A percentile compares a stretch with the other conserved stretches of the same genome.
Evolutionary conservation across 2,113 vertebrate genomes (phyloP).

Genomic region (Morone saxatilis): DNA sequence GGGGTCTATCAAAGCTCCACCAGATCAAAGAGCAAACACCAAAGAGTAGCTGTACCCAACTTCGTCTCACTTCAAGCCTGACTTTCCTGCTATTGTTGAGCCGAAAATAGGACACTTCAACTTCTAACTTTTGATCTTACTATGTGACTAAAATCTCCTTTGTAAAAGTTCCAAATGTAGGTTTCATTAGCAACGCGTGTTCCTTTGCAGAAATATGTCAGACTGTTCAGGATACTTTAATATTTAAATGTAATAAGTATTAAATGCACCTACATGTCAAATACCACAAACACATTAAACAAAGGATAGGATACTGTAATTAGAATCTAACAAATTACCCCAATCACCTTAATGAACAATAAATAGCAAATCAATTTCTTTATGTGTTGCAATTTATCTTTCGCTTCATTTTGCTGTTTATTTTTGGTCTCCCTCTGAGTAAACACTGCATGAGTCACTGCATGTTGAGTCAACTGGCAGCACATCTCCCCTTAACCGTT

Average conservation of each 20-base stretch:
- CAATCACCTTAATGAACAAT: background rate
- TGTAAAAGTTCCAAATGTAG: background rate
- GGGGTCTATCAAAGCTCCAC: constrained; percentile 40
- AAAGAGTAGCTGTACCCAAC: constrained; percentile 36
- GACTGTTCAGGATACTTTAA: background rate
- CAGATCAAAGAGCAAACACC: constrained; percentile 68
- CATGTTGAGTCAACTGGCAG: constrained; percentile 55
- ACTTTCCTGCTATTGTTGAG: constrained; percentile 36
- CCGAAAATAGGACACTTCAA: constrained; percentile 38
- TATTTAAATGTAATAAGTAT: background rate
- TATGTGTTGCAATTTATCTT: background rate
- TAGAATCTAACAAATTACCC: background rate
- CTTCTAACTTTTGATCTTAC: constrained; percentile 14
- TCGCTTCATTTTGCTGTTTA: background rate
- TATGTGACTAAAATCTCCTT: background rate
- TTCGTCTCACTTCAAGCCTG: constrained; percentile 27
- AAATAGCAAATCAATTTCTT: background rate
- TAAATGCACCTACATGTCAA: background rate
- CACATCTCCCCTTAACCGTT: constrained; percentile 41
- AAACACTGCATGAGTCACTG: constrained; percentile 62
- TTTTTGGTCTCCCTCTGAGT: constrained; percentile 29
- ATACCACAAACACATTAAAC: background rate
- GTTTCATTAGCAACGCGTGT: background rate
- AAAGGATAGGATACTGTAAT: background rate
- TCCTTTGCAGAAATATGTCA: background rate